Evolutionary conservation across 2,888 invertebrate species (phyloP).

Genomic region (Calliphora vomitoria): DNA sequence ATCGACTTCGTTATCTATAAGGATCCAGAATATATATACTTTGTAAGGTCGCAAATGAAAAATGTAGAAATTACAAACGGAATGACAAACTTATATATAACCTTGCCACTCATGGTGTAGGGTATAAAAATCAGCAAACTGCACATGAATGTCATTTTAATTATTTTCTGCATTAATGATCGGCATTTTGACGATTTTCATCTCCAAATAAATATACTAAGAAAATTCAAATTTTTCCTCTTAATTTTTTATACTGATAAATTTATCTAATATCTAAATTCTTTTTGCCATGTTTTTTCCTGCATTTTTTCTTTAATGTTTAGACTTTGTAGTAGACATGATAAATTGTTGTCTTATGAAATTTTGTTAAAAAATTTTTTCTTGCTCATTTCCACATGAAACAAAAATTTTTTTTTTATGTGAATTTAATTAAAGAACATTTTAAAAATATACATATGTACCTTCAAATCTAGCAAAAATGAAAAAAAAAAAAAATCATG

Average conservation of each 20-base stretch:
- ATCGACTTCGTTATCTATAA: too few relatives aligned
- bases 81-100: too few relatives aligned
- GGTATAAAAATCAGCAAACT: neutral
- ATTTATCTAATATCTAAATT: too few relatives aligned
- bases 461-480: neutral
- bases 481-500: neutral
- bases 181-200: constrained; percentile 10
- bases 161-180: constrained; percentile 56
- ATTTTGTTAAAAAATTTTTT: neutral
- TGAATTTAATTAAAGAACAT: constrained; percentile 8
- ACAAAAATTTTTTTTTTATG: neutral
- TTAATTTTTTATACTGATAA: too few relatives aligned
- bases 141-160: constrained; percentile 66
- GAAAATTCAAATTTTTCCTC: neutral
- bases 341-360: constrained; percentile 28
- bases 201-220: constrained; percentile 4
- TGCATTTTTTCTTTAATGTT: neutral
- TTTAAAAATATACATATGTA: neutral
- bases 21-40: too few relatives aligned
- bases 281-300: neutral
- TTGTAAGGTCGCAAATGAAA: too few relatives aligned
- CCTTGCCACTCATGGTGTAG: too few relatives aligned
- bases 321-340: constrained; percentile 9
- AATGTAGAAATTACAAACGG: too few relatives aligned
- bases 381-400: constrained; percentile 19